Conservation (phyloP, 2,797 vertebrate genomes). For the Allobates femoralis region DNA sequence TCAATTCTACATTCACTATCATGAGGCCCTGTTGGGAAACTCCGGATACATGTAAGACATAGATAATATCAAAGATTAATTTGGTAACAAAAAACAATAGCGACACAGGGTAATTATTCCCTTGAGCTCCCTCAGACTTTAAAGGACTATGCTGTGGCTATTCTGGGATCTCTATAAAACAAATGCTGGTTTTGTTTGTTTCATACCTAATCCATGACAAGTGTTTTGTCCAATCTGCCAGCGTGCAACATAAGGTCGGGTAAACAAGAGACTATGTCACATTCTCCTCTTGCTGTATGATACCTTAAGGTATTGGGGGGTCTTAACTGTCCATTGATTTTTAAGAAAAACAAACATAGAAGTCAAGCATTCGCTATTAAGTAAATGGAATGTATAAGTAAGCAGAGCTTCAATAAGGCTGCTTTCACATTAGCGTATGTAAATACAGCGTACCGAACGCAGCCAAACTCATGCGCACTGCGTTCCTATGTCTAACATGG, state of each 20-base stretch:
- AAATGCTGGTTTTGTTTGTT: slow-evolving; percentile 42
- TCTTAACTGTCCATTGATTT: neutral
- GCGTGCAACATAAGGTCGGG: slow-evolving; percentile 34
- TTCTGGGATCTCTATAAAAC: slow-evolving; percentile 29
- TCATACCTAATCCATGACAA: slow-evolving; percentile 42
- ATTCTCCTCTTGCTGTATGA: slow-evolving; percentile 1
- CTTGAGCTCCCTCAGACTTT: neutral
- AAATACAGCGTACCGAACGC: no score
- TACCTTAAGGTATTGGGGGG: neutral
- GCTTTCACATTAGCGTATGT: no score
- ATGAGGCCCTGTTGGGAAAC: neutral
- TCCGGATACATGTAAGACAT: neutral
- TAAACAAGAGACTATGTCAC: slow-evolving; percentile 21
- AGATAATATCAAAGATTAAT: neutral
- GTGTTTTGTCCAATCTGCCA: slow-evolving; percentile 47
- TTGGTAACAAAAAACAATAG: slow-evolving; percentile 6
- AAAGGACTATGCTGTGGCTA: slow-evolving; percentile 9
- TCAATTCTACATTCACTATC: neutral
- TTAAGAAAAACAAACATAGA: neutral
- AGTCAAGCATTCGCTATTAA: neutral
- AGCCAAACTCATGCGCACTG: no score
- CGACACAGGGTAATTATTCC: neutral
- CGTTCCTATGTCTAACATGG: no score
- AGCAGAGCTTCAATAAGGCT: no score
- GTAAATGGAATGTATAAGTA: neutral